Conservation (phyloP, 2,113 vertebrate genomes). For the Chloroceryle aenea region DNA sequence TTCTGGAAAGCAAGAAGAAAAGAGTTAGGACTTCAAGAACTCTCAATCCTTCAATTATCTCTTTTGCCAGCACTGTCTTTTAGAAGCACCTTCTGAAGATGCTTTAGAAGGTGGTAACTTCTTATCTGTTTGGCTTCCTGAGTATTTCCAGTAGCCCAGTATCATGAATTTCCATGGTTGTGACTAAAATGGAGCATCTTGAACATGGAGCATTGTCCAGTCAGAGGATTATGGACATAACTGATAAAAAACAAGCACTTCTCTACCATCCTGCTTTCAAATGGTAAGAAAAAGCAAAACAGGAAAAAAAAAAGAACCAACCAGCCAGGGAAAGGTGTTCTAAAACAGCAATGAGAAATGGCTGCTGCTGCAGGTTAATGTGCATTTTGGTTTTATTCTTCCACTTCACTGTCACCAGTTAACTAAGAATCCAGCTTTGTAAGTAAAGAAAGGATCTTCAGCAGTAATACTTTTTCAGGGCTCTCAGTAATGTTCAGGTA, state of each 20-base stretch:
- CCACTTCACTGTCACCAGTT: background rate
- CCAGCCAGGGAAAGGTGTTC: background rate
- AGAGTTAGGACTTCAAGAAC: background rate
- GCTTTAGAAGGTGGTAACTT: background rate
- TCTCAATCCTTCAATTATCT: background rate
- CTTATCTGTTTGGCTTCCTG: background rate
- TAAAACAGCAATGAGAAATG: background rate
- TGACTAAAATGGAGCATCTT: background rate
- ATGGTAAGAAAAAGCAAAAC: background rate
- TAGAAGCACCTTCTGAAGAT: background rate
- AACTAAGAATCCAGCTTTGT: background rate
- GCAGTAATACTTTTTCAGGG: background rate
- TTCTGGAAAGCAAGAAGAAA: constrained; percentile 78
- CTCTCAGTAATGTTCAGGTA: background rate
- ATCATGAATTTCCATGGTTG: background rate
- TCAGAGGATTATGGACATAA: background rate
- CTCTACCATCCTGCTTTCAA: background rate
- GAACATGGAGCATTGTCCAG: background rate
- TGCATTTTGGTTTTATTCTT: background rate
- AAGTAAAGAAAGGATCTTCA: background rate
- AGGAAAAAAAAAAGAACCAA: background rate
- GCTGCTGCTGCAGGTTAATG: background rate
- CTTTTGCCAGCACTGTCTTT: background rate
- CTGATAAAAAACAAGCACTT: background rate
- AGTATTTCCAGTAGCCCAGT: background rate